Evolutionary conservation across 1,140 invertebrate genomes (phyloP).

Genomic region (Temnothorax curvispinosus): DNA sequence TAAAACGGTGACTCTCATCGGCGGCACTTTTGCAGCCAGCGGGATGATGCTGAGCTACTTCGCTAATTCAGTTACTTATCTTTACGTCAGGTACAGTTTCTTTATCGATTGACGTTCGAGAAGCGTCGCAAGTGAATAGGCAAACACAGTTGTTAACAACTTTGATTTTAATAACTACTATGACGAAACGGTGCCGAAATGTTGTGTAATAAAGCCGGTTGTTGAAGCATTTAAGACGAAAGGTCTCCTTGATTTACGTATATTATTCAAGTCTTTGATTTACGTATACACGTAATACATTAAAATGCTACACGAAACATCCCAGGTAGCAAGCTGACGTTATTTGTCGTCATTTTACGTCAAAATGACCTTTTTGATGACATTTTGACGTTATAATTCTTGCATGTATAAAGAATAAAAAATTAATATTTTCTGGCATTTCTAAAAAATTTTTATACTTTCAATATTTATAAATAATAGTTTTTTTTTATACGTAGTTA

Average conservation of each 20-base stretch:
- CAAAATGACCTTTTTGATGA: no score
- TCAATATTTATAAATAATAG: neutral
- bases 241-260: neutral
- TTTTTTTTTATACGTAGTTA: conserved; percentile 87
- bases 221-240: neutral
- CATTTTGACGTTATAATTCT: no score
- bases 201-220: conserved; percentile 16
- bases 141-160: neutral
- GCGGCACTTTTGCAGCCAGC: conserved; percentile 91
- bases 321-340: no score
- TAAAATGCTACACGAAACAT: neutral
- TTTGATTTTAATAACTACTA: neutral
- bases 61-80: conserved; percentile 90
- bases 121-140: neutral
- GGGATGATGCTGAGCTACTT: conserved; percentile 95
- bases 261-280: neutral
- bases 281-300: neutral
- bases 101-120: neutral
- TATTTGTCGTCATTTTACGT: no score
- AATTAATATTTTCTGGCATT: neutral
- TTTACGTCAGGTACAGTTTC: conserved; percentile 90
- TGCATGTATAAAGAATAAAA: neutral
- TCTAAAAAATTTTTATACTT: neutral
- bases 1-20: conserved; percentile 93
- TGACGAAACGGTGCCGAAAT: neutral